Conservation (phyloP, 2,113 vertebrate genomes). For the Lonchura striata region DNA sequence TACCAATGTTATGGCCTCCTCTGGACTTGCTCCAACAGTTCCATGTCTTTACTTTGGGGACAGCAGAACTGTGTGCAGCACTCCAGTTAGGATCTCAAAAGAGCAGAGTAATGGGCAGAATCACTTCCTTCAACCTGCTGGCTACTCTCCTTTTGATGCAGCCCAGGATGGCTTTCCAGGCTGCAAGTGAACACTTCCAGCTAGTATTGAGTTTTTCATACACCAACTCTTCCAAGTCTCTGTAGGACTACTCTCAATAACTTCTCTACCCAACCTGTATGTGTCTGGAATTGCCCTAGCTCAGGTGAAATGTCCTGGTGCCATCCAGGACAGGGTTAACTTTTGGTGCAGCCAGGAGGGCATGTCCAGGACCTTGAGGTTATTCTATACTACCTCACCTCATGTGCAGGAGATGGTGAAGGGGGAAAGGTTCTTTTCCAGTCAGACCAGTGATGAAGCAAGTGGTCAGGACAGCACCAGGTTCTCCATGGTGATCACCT, state of each 20-base stretch:
- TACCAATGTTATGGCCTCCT: no score
- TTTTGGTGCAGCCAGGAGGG: not conserved
- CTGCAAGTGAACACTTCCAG: no score
- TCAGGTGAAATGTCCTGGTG: not conserved
- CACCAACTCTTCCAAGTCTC: not conserved
- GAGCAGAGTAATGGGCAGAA: no score
- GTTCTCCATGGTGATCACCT: not conserved
- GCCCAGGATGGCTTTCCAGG: no score
- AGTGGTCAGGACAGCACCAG: not conserved
- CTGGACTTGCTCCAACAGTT: no score
- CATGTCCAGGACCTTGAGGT: not conserved
- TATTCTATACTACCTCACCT: not conserved
- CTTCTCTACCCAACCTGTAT: not conserved
- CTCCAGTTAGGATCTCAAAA: no score
- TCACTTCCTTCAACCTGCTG: no score
- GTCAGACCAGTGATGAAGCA: not conserved
- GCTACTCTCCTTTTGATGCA: no score
- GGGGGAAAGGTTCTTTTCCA: not conserved
- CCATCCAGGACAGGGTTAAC: not conserved
- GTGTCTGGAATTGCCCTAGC: not conserved
- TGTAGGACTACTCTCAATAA: not conserved
- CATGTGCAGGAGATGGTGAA: not conserved
- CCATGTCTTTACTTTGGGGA: no score
- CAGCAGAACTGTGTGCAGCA: no score
- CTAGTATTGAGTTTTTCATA: not conserved